Evolutionary conservation across 2,797 vertebrate species (phyloP).

Genomic region (Brachyrhaphis roseni): DNA sequence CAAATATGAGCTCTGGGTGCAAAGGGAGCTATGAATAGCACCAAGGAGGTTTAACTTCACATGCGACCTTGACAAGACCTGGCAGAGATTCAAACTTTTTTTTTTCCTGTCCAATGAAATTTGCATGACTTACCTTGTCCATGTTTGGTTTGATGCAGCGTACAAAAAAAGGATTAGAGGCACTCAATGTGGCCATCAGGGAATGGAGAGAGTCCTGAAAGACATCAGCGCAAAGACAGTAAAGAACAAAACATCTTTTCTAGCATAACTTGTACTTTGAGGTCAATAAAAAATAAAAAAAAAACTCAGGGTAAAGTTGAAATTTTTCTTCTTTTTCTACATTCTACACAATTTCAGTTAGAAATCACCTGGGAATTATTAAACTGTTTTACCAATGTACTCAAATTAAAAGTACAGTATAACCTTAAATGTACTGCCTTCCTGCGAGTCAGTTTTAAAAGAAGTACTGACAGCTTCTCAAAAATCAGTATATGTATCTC

Average conservation of each 20-base stretch:
- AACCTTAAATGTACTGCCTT: not conserved
- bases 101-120: constrained; percentile 43
- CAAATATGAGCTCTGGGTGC: constrained; percentile 46
- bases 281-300: not conserved
- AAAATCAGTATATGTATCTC: not conserved
- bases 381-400: not conserved
- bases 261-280: not conserved
- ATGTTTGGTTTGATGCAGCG: constrained; percentile 96
- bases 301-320: not conserved
- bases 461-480: not conserved
- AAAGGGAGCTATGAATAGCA: constrained; percentile 60
- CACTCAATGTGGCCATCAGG: constrained; percentile 90
- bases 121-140: constrained; percentile 84
- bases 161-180: constrained; percentile 93
- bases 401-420: not conserved
- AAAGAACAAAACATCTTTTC: constrained; percentile 8
- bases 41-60: constrained; percentile 50
- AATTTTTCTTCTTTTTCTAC: not conserved
- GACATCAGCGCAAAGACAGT: constrained; percentile 38
- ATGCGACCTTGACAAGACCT: constrained; percentile 60
- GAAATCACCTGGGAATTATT: not conserved
- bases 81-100: constrained; percentile 44
- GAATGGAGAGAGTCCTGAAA: constrained; percentile 92
- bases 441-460: not conserved
- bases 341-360: not conserved